Evolutionary conservation across 1,140 invertebrate genomes (phyloP).

Genomic region (Wiebesia pumilae): DNA sequence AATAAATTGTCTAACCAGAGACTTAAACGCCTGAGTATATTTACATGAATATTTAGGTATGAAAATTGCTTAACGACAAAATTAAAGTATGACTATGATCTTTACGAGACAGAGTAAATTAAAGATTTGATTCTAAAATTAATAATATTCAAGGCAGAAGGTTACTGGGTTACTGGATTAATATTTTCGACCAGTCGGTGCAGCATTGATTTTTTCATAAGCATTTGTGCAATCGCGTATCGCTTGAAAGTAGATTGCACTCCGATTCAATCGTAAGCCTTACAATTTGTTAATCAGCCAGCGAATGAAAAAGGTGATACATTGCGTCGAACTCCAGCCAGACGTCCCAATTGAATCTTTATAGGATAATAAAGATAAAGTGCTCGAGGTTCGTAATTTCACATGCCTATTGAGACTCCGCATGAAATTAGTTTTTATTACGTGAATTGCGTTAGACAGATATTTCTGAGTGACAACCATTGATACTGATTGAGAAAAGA

Average conservation of each 20-base stretch:
- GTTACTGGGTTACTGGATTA: no score
- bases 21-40: no score
- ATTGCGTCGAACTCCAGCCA: background rate
- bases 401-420: background rate
- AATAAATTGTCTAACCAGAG: no score
- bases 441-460: background rate
- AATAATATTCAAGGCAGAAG: no score
- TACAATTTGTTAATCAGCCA: background rate
- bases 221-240: background rate
- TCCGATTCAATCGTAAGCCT: background rate
- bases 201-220: background rate
- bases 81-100: background rate
- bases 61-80: background rate
- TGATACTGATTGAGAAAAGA: no score
- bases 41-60: background rate
- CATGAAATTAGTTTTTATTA: background rate
- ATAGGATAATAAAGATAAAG: constrained; percentile 4
- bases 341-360: background rate
- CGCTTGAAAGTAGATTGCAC: background rate
- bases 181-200: background rate
- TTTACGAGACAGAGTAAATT: background rate
- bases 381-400: background rate
- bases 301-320: background rate
- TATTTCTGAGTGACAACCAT: no score
- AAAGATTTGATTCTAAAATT: background rate